A percentile compares a stretch with the other conserved stretches of the same genome.
These are phyloP conservation scores for Trematomus bernacchii DNA, from an alignment of 2,797 vertebrate species.

Conservation along the genomic window DNA sequence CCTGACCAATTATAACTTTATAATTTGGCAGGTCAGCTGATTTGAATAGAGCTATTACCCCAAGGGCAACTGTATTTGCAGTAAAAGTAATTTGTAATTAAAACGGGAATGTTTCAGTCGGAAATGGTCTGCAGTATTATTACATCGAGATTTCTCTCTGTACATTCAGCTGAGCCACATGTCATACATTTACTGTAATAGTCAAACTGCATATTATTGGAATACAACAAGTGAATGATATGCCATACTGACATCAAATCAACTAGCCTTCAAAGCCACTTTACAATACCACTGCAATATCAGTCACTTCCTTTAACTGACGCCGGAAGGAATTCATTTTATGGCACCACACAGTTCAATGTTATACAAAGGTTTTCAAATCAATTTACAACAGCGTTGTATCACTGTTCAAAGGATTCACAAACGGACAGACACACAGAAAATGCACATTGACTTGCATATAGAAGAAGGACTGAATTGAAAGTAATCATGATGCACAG, in stretches of 20 bases:
- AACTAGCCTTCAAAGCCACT: neutral
- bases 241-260: neutral
- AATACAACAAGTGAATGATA: neutral
- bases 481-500: constrained; percentile 32
- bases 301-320: neutral
- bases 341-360: neutral
- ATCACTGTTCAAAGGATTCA: constrained; percentile 1
- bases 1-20: constrained; percentile 11
- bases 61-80: neutral
- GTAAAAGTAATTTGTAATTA: neutral
- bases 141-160: too few species aligned
- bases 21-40: constrained; percentile 8
- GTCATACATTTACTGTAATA: neutral
- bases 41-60: constrained; percentile 12
- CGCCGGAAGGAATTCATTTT: neutral
- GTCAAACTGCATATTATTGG: neutral
- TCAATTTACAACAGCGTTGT: constrained; percentile 13
- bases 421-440: neutral
- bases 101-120: neutral
- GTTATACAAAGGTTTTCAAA: neutral
- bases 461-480: constrained; percentile 3
- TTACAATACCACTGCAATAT: neutral
- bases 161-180: neutral
- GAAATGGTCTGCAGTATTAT: neutral
- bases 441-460: constrained; percentile 54